Percentiles rank a stretch among this genome's conserved stretches.
Evolutionary conservation across 2,113 vertebrate species (phyloP).

Genomic region (Mormyrus lacerda): DNA sequence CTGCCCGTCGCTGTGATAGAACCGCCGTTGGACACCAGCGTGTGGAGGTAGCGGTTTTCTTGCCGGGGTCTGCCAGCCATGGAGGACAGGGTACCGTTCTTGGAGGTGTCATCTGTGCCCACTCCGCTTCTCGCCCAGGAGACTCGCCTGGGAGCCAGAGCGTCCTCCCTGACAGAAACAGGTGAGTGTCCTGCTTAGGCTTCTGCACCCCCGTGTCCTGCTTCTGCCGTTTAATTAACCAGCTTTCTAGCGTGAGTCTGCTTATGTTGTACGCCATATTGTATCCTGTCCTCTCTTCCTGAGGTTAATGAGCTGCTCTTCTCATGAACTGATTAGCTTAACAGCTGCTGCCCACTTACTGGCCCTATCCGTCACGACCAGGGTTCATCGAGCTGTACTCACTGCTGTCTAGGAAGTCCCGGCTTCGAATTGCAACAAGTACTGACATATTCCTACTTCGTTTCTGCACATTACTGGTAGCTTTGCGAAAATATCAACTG

Average conservation of each 20-base stretch:
- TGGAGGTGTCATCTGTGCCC: conserved; percentile 70
- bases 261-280: not conserved
- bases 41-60: conserved; percentile 51
- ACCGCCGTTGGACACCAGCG: conserved; percentile 49
- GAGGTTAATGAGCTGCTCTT: not conserved
- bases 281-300: not conserved
- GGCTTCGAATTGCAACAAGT: not conserved
- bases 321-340: not conserved
- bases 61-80: conserved; percentile 63
- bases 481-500: not conserved
- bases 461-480: not conserved
- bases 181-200: not conserved
- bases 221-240: not conserved
- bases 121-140: conserved; percentile 75
- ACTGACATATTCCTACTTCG: not conserved
- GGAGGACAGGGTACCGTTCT: conserved; percentile 80
- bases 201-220: not conserved
- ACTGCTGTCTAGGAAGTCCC: not conserved
- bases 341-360: not conserved
- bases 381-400: not conserved
- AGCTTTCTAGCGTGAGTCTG: not conserved
- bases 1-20: conserved; percentile 50
- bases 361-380: not conserved
- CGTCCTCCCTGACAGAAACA: conserved; percentile 67
- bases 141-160: conserved; percentile 71